Evolutionary conservation across 2,888 invertebrate genomes (phyloP), one percentile per base, ranked within the genome.

Genomic region (Rotaria socialis): DNA sequence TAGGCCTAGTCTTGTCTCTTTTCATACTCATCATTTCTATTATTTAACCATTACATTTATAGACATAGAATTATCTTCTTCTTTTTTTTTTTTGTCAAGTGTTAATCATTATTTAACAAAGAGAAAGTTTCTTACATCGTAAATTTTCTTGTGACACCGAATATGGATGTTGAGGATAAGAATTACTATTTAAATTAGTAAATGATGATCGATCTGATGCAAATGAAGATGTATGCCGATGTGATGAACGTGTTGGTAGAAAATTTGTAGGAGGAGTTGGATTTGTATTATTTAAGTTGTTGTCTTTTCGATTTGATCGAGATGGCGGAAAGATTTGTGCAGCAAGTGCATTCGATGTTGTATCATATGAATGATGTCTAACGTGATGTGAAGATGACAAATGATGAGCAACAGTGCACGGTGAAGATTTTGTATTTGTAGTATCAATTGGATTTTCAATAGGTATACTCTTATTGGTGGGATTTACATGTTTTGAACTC

Each of bases 301-400:
- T 74, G 47, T 80, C 47, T 80, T 47, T 43, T 80, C 47, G 80
- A 47, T 80, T 80, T 43, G 24, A 80, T 80, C 80, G 80, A 80
- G 67, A 67, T 35, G 27, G 5, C 35, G 67, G 67, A 67, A 80
- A 80, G 2, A 80, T 47, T 47, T 47, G 80, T 22, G 47, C 24
- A n/a, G 80, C 47, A n/a, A 80, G n/a, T 80, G n/a, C 19, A 80
- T 80, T 80, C 47, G 80, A 80, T 80, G n/a, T 80, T n/a, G 80
- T 47, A 80, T 80, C 80, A 47, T 80, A 80, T 47, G 80, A 80
- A 80, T 80, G 80, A 47, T 43, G 47, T 47, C 80, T 47, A 47
- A 80, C n/a, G 47, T 80, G 80, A 80, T 80, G 80, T 47, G 22
- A 24, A 8, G 47, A 47, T 80, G 80, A n/a, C 47, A 80, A n/a